Percentiles rank a stretch among this genome's conserved stretches.
Conservation (phyloP, 2,888 invertebrate species). For the Rhorus exstirpatorius region DNA sequence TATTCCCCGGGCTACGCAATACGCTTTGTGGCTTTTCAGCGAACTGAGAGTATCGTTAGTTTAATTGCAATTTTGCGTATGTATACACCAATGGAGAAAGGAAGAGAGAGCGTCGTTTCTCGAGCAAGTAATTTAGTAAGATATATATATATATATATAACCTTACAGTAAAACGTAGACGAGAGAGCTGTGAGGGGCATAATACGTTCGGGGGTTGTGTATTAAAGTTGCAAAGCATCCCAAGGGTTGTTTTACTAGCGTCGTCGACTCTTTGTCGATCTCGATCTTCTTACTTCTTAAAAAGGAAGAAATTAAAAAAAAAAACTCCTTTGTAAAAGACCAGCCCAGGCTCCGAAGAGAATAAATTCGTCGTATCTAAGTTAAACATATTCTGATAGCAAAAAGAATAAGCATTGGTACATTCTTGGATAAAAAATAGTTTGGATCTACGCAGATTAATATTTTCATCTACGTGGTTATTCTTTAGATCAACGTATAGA, state of each 20-base stretch:
- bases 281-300: too few species aligned
- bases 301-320: too few species aligned
- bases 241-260: conserved; percentile 48
- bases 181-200: conserved; percentile 39
- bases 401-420: too few species aligned
- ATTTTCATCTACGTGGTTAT: too few species aligned
- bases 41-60: conserved; percentile 77
- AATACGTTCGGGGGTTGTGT: conserved; percentile 40
- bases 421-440: too few species aligned
- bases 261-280: conserved; percentile 57
- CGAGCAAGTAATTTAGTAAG: conserved; percentile 13
- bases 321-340: too few species aligned
- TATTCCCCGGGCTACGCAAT: conserved; percentile 69
- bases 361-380: too few species aligned
- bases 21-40: conserved; percentile 72
- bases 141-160: conserved; percentile 10
- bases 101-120: conserved; percentile 41
- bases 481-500: too few species aligned
- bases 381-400: too few species aligned
- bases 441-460: too few species aligned
- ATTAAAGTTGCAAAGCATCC: conserved; percentile 31
- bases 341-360: too few species aligned
- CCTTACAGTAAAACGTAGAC: conserved; percentile 13
- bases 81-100: conserved; percentile 44
- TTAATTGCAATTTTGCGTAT: conserved; percentile 77